Evolutionary conservation across 2,888 invertebrate genomes (phyloP), one percentile per base, ranked within the genome.

Genomic region (Dorcus hopei): DNA sequence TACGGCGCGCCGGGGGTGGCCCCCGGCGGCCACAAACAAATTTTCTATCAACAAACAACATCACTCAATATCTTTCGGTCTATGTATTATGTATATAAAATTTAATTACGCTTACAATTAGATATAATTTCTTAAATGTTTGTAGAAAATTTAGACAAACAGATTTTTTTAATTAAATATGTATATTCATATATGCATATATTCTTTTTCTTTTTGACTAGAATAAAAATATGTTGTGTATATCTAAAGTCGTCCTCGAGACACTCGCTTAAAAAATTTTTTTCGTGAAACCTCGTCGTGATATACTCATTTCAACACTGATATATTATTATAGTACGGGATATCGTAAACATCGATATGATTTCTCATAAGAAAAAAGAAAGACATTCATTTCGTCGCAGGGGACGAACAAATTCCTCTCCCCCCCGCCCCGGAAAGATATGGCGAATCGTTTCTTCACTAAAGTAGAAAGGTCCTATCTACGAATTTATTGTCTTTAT

Each of bases 71-170:
- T 55, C 42, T 50, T 55, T 11, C 23, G 49, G 38, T 49, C 40
- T 53, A 26, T 33, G 38, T 45, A 39, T 52, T 14, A 52, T 57
- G 58, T 58, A 58, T 58, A 39, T 58, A 58, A 53, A 58, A 57
- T 63, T 61, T 62, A 60, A 61, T 64, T 62, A 61, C 63, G 59
- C 26, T 26, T 26, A 26, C 26, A 26, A 26, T 26, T 26, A 26
- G 26, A 26, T 26, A 26, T 26, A 59, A 59, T 55, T 45, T 59
- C 55, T 52, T 59, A 42, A 55, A 59, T 49, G 59, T 48, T 40
- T 41, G 55, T 59, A 59, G 59, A 59, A 59, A 59, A 59, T 59
- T 59, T 55, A 58, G 52, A 58, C 53, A 45, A 45, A 45, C 45
- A 45, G 45, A 45, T 14, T 45, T 45, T 45, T 45, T 9, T 45